phyloP scores from a whole-genome alignment of 2,113 vertebrate species.

The Calonectris borealis region DNA sequence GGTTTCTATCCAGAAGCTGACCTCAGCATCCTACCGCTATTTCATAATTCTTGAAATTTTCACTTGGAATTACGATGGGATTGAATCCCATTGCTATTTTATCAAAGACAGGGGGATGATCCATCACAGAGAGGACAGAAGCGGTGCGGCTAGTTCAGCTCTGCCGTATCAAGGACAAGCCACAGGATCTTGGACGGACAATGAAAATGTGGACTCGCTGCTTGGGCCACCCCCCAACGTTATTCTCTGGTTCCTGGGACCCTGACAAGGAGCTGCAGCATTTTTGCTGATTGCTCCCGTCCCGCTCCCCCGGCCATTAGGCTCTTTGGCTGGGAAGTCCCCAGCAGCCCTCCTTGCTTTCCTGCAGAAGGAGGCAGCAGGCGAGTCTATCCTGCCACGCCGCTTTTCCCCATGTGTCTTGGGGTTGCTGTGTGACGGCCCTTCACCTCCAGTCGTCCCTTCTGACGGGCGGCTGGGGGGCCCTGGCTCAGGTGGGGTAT shows the following conservation, averaged over 20 bases:
- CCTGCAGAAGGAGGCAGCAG: background rate
- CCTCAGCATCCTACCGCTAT: background rate
- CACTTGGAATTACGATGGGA: background rate
- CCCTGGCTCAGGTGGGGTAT: background rate
- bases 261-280: background rate
- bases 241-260: background rate
- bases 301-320: fast-evolving
- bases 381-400: background rate
- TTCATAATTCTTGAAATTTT: background rate
- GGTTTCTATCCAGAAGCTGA: background rate
- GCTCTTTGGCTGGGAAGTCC: background rate
- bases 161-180: background rate
- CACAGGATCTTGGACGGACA: background rate
- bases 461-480: background rate
- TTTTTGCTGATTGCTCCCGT: background rate
- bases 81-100: background rate
- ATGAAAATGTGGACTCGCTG: fast-evolving
- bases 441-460: background rate
- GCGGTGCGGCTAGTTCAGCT: fast-evolving
- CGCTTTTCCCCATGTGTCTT: background rate
- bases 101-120: background rate
- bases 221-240: background rate
- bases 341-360: background rate
- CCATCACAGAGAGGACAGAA: background rate
- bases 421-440: background rate